Conservation (phyloP, 2,888 invertebrate genomes). For the Cremastinae sp. region DNA sequence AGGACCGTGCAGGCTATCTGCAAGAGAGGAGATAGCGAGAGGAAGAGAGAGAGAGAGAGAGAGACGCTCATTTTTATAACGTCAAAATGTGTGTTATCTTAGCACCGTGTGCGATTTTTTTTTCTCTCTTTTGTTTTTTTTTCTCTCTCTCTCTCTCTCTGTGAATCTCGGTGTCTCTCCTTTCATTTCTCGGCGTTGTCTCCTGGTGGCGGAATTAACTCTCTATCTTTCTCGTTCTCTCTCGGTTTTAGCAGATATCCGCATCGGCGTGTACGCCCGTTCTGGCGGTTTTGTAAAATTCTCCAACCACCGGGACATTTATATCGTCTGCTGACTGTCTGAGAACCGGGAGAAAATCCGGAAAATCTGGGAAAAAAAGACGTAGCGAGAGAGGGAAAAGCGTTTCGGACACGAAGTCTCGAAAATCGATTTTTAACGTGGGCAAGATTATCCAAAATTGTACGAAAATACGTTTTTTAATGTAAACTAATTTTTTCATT, state of each 20-base stretch:
- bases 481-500: no score
- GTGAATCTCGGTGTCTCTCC: slow-evolving; percentile 50
- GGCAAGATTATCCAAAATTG: no score
- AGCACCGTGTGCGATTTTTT: slow-evolving; percentile 69
- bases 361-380: slow-evolving; percentile 28
- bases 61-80: slow-evolving; percentile 81
- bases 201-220: slow-evolving; percentile 78
- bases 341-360: slow-evolving; percentile 33
- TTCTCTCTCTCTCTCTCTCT: slow-evolving; percentile 58
- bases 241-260: slow-evolving; percentile 73
- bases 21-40: slow-evolving; percentile 72
- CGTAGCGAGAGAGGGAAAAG: slow-evolving; percentile 22
- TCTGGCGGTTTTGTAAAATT: neutral
- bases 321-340: slow-evolving; percentile 73
- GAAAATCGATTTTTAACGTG: neutral
- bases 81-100: slow-evolving; percentile 80
- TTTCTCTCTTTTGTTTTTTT: slow-evolving; percentile 62
- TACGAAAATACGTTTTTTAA: no score
- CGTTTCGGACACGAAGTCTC: neutral
- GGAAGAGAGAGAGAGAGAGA: slow-evolving; percentile 77
- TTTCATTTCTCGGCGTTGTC: slow-evolving; percentile 53
- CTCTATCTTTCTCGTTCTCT: slow-evolving; percentile 49
- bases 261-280: slow-evolving; percentile 60
- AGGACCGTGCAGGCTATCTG: slow-evolving; percentile 67
- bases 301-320: slow-evolving; percentile 66